Evolutionary conservation across 2,113 vertebrate species (phyloP), one percentile per base, ranked within the genome.

Genomic region (Pterocles orientalis): DNA sequence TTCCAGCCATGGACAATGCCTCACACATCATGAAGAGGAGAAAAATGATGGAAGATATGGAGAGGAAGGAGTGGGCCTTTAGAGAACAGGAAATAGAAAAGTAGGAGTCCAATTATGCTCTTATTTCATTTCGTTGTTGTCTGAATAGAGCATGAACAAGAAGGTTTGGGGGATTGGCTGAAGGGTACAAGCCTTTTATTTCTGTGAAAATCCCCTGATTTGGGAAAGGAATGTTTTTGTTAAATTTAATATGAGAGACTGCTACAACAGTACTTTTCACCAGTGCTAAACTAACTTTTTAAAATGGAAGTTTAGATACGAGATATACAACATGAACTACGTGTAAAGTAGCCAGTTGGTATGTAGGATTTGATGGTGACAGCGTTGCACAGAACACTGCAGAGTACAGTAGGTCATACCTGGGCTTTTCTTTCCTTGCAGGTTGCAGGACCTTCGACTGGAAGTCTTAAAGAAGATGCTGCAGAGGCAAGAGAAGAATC

Each of bases 61-160:
- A 99, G 94, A 98, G 98, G 77, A 98, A 98, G 81, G 99, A 99
- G 89, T 99, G 99, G 99, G 98, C 98, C 92, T 99, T 99, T 77
- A 98, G 99, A 97, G 99, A 99, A 62, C 95, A 96, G 43, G 98
- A 99, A 97, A 99, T 99, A 39, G 96, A 99, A 76, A 99, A 98
- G 99, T 99, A 98, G 24, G 97, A 95, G 54, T 71, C 43, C 10
- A 14, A 1, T 82, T 64, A 23, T 70, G 25, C 12, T 60, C 51
- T 68, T 43, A 23, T 57, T 76, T 85, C 48, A 82, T 90, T 75
- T 17, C 57, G 56, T 36, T 69, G 19, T 75, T n/a, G 39, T 3
- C 36, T 26, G 43, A 82, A 68, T 33, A 66, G 70, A 70, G 41
- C 92, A 90, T 65, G 26, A 92, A 71, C 26, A 61, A 78, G 28